phyloP scores from a whole-genome alignment of 2,888 invertebrate species.

The Acanthopleura granulata region DNA sequence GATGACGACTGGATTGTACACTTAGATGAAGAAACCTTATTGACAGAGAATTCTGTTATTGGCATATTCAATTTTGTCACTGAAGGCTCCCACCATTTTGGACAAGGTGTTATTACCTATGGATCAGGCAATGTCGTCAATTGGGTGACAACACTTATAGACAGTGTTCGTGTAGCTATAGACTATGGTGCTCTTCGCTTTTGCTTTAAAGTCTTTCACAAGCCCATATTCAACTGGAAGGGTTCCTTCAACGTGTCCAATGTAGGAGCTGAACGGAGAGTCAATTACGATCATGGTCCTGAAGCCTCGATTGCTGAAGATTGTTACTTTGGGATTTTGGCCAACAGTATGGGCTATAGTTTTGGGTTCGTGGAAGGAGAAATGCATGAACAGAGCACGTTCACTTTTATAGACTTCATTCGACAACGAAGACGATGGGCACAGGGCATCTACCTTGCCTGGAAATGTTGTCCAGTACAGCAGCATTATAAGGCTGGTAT shows the following conservation, averaged over 20 bases:
- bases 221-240: slow-evolving; percentile 60
- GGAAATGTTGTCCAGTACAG: slow-evolving; percentile 48
- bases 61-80: slow-evolving; percentile 61
- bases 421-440: slow-evolving; percentile 57
- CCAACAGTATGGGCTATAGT: slow-evolving; percentile 52
- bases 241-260: slow-evolving; percentile 59
- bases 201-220: slow-evolving; percentile 45
- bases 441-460: slow-evolving; percentile 53
- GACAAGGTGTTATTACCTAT: slow-evolving; percentile 56
- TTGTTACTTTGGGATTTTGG: slow-evolving; percentile 56
- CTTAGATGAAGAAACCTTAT: slow-evolving; percentile 58
- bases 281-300: slow-evolving; percentile 53
- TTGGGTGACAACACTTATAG: slow-evolving; percentile 58
- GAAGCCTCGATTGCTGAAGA: slow-evolving; percentile 59
- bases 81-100: slow-evolving; percentile 49
- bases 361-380: slow-evolving; percentile 61
- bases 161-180: slow-evolving; percentile 55
- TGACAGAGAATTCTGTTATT: slow-evolving; percentile 54
- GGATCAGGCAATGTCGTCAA: slow-evolving; percentile 53
- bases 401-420: slow-evolving; percentile 53
- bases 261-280: slow-evolving; percentile 48
- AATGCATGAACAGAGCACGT: slow-evolving; percentile 61
- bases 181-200: slow-evolving; percentile 49
- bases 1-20: slow-evolving; percentile 62
- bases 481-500: slow-evolving; percentile 47